These are phyloP conservation scores for Exephanes ischioxanthus DNA, from an alignment of 2,888 invertebrate genomes.

Conservation along the genomic window DNA sequence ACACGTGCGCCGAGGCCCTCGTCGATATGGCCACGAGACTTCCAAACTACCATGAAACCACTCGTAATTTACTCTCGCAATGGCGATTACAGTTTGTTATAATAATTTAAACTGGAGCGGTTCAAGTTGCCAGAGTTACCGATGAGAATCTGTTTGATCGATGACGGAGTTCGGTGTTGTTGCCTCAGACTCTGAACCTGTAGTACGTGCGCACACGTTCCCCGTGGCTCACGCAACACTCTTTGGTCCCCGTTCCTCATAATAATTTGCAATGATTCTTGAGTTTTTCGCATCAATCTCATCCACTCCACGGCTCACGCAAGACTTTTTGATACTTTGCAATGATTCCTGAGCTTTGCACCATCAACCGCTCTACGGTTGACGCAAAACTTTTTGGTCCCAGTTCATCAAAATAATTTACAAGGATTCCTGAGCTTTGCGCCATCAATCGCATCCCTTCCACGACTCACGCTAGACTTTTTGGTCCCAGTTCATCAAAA, in stretches of 20 bases:
- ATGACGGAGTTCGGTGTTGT: slow-evolving; percentile 42
- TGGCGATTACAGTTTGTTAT: slow-evolving; percentile 64
- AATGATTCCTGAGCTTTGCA: too few species aligned
- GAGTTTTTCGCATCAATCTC: not conserved
- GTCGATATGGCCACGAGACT: slow-evolving; percentile 38
- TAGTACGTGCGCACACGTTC: not conserved
- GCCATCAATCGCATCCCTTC: not conserved
- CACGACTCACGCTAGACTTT: too few species aligned
- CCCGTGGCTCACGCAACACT: not conserved
- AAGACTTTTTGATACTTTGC: too few species aligned
- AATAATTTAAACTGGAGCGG: slow-evolving; percentile 54
- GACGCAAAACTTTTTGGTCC: not conserved
- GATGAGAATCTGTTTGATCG: slow-evolving; percentile 64
- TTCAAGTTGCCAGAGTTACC: slow-evolving; percentile 48
- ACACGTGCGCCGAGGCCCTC: slow-evolving; percentile 19
- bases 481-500: too few species aligned
- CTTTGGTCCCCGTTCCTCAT: too few species aligned
- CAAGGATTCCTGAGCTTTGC: not conserved
- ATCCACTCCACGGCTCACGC: too few species aligned
- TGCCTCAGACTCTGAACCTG: not conserved
- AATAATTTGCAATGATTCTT: too few species aligned
- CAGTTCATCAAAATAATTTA: not conserved
- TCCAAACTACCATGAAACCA: slow-evolving; percentile 41
- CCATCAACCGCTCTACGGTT: too few species aligned
- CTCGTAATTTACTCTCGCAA: slow-evolving; percentile 64